Evolutionary conservation across 2,797 vertebrate genomes (phyloP), one percentile per base, ranked within the genome.

Genomic region (Helostoma temminkii): DNA sequence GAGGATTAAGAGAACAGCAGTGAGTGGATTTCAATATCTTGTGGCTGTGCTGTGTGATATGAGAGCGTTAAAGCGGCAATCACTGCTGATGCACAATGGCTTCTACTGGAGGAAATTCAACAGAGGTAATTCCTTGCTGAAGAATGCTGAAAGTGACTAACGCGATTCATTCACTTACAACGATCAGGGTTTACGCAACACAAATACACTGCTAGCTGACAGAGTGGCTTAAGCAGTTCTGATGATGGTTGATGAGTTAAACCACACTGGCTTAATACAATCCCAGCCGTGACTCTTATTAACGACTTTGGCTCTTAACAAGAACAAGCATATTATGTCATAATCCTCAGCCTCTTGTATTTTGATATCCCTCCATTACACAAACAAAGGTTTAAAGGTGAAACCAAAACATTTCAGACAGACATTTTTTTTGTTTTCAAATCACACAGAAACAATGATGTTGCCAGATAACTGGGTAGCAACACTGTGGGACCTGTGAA

Each of bases 121-220:
- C 61, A 3, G 72, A 64, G 63, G 21, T 83, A 78, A 88, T 70
- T 77, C 80, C 61, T 41, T 1, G 66, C 60, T 86, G 83, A 89
- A 82, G 81, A 71, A 37, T 1, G 66, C 60, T 86, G 83, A 89
- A 82, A 83, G 74, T 86, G 71, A 85, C 81, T 91, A 86, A 88
- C 82, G 84, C n/a, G n/a, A n/a, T n/a, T 79, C 75, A n/a, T 82
- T 88, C 79, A 77, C 84, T 85, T 77, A 52, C 66, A 76, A 58
- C 71, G 66, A 28, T 61, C 37, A 47, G 53, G 81, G 78, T 89
- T 83, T 76, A 70, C 37, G 71, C 61, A 73, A 61, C 77, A 71
- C 71, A 84, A 86, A 88, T 76, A 78, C 74, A 60, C 58, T 41
- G 41, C 66, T 58, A 80, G 65, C 77, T 88, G 85, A 82, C 80